A percentile compares a stretch with the other conserved stretches of the same genome.
These are phyloP conservation scores for Bradypodion ventrale DNA, from an alignment of 2,797 vertebrate genomes.

Conservation along the genomic window DNA sequence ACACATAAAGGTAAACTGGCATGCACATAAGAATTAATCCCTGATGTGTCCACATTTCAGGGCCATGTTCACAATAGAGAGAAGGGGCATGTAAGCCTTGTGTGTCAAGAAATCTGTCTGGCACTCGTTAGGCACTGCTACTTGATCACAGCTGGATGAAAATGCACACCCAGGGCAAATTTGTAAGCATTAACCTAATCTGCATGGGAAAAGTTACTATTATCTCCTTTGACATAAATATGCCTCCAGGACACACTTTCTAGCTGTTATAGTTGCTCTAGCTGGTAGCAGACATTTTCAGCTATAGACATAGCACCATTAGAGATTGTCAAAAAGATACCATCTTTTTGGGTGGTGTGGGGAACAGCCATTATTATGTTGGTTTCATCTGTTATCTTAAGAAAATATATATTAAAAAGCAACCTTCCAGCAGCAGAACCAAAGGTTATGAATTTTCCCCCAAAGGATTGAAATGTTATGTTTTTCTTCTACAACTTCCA, in stretches of 20 bases:
- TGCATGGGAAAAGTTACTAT: slow-evolving; percentile 92
- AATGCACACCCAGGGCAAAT: slow-evolving; percentile 89
- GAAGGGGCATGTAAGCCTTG: slow-evolving; percentile 49
- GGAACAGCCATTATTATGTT: slow-evolving; percentile 63
- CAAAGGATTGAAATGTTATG: background rate
- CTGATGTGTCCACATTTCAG: slow-evolving; percentile 47
- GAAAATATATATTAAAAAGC: slow-evolving; percentile 46
- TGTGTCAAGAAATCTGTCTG: slow-evolving; percentile 81
- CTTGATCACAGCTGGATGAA: slow-evolving; percentile 85
- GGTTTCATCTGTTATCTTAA: slow-evolving; percentile 53
- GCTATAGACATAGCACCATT: slow-evolving; percentile 85
- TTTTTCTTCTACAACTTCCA: background rate
- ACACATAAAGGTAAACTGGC: slow-evolving; percentile 46
- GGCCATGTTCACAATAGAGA: slow-evolving; percentile 46
- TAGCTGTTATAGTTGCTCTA: slow-evolving; percentile 80
- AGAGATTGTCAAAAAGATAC: slow-evolving; percentile 86
- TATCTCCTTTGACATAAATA: slow-evolving; percentile 87
- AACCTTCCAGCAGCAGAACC: slow-evolving; percentile 18
- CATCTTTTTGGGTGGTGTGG: slow-evolving; percentile 13
- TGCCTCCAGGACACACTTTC: slow-evolving; percentile 84
- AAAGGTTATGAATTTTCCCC: background rate
- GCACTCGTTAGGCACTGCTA: slow-evolving; percentile 83
- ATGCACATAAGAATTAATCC: slow-evolving; percentile 24
- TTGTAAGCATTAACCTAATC: slow-evolving; percentile 97
- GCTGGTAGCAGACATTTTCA: slow-evolving; percentile 84